Evolutionary conservation across 1,140 invertebrate genomes (phyloP), one percentile per base, ranked within the genome.

Genomic region (Anastrepha ludens): DNA sequence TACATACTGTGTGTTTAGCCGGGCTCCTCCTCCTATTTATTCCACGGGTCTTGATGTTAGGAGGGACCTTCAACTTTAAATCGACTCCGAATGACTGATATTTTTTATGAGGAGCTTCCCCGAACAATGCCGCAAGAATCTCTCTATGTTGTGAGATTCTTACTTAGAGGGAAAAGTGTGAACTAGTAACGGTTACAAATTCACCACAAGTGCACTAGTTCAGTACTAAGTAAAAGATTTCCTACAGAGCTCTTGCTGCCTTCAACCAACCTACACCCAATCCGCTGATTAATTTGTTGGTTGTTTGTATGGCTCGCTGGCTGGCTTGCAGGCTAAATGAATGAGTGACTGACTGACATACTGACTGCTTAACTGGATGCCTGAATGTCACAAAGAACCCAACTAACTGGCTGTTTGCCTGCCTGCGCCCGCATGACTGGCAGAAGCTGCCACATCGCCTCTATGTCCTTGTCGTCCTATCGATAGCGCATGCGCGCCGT

Each of bases 401-500:
- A n/a, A 6, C 41, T 44, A 74, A 74, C 70, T 74, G 41, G 41
- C 41, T 47, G 70, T 15, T 1, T 41, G 2, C 17, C 41, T 55
- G 47, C 44, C 47, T 81, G 47, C 47, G 74, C 74, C 47, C 47
- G 47, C 74, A 81, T 81, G 74, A 81, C 47, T 81, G 74, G 47
- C 74, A 11, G 41, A 74, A 44, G 70, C 13, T 74, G 15, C 41
- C 41, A n/a, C 39, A 50, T 47, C 7, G 8, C 39, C 74, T 50
- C 47, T n/a, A n/a, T 81, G 74, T 81, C 74, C 74, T 81, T 44
- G 20, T 7, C 15, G 74, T 81, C 17, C 9, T 55, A 11, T 5
- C 47, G 17, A 20, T 81, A 81, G 74, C 47, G 74, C 74, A 29
- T 81, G 74, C 74, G 74, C 74, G 50, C 74, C 74, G 74, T 81